phyloP scores from a whole-genome alignment of 1,140 invertebrate genomes.

The Contarinia nasturtii region DNA sequence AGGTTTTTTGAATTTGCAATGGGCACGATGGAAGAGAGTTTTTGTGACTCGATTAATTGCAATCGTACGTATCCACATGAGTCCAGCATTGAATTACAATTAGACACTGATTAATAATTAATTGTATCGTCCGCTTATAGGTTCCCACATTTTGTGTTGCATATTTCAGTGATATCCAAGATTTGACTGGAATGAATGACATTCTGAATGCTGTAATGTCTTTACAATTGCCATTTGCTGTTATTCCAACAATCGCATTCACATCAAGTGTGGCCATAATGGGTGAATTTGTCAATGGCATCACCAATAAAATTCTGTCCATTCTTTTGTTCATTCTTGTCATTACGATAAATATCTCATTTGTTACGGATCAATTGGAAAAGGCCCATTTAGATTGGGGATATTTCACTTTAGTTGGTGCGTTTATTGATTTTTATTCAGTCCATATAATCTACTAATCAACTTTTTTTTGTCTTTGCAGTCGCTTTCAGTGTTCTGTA shows the following conservation, averaged over 20 bases:
- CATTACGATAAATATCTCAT: slow-evolving; percentile 67
- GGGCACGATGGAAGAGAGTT: too few species aligned
- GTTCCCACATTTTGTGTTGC: slow-evolving; percentile 65
- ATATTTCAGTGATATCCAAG: slow-evolving; percentile 47
- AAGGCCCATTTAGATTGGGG: slow-evolving; percentile 29
- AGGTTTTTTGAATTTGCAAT: slow-evolving; percentile 19
- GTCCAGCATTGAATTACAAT: too few species aligned
- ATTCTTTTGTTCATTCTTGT: slow-evolving; percentile 47
- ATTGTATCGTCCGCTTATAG: too few species aligned
- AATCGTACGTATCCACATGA: too few species aligned
- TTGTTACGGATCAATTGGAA: slow-evolving; percentile 44
- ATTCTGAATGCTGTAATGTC: slow-evolving; percentile 78
- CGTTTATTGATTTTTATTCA: too few species aligned
- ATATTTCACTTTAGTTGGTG: slow-evolving; percentile 29
- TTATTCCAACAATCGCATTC: slow-evolving; percentile 74
- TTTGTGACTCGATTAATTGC: slow-evolving; percentile 57
- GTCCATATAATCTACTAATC: too few species aligned
- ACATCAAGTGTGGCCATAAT: slow-evolving; percentile 63
- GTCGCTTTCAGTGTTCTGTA: slow-evolving; percentile 41
- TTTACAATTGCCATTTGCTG: slow-evolving; percentile 64
- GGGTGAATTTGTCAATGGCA: slow-evolving; percentile 66
- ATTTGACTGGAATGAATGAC: slow-evolving; percentile 76
- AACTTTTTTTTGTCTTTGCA: slow-evolving; percentile 4
- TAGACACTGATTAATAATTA: too few species aligned
- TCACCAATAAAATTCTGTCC: slow-evolving; percentile 48